A percentile compares a stretch with the other conserved stretches of the same genome.
phyloP scores from a whole-genome alignment of 2,888 invertebrate genomes.

The Diaphora mendica region DNA sequence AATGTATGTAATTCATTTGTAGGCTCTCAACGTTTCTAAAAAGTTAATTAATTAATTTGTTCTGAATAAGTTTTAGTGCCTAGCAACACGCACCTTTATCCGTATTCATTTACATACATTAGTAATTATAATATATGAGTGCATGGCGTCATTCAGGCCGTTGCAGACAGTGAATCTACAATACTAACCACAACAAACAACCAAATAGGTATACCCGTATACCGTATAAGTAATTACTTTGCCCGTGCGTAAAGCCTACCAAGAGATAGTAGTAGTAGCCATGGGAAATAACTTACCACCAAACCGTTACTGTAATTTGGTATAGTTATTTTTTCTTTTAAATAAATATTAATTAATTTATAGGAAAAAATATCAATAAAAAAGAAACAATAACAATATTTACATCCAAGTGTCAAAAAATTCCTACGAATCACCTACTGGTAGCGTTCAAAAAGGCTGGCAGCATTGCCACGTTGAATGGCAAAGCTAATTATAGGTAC shows the following conservation, averaged over 20 bases:
- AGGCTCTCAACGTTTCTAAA: no score
- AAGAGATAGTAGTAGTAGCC: not conserved
- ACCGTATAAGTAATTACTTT: not conserved
- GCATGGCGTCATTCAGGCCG: conserved; percentile 4
- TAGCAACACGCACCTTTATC: not conserved
- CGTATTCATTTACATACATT: not conserved
- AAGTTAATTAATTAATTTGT: not conserved
- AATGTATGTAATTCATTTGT: not conserved
- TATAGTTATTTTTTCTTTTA: not conserved
- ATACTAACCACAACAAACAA: conserved; percentile 10
- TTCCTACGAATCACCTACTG: no score
- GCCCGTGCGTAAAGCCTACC: not conserved
- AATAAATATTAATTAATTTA: no score
- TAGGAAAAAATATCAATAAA: no score
- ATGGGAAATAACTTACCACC: not conserved
- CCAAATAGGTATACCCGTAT: not conserved
- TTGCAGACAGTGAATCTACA: not conserved
- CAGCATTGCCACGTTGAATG: no score
- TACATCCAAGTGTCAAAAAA: no score
- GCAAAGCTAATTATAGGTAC: no score
- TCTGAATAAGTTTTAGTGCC: not conserved
- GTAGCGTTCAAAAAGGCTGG: no score
- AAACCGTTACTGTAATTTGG: not conserved
- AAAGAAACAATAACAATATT: no score
- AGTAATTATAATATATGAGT: not conserved